Base-by-base conservation (phyloP, 2,888 invertebrate genomes). In the Caprella mutica region DNA sequence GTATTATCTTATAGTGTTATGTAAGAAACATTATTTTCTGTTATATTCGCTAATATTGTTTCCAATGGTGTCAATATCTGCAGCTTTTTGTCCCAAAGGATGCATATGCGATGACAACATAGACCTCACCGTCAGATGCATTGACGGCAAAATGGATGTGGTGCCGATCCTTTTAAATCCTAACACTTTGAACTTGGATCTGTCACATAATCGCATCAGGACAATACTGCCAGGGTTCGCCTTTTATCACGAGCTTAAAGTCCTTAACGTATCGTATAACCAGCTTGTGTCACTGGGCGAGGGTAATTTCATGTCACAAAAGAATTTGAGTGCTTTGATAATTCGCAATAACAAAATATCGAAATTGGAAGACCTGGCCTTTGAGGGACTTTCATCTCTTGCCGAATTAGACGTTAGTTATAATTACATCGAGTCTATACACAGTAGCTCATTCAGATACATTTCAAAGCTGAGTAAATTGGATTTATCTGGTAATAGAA, bases 321-420 rank as follows among this genome's bases (percentile, higher is more conserved):
- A 39, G n/a, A 33, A 53, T 8, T 46, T 62, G 12, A 54, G 24
- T 23, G 58, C 59, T 12, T 52, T 62, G 23, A 44, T 62, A 33
- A 56, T 62, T 35, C 56, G 52, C 26, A 62, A 62, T 44, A 62
- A 62, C 42, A 62, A 62, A 29, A 40, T 62, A 17, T 59, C 62
- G 21, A 52, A 43, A 39, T 52, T 62, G 17, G 56, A 54, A 14
- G 53, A 48, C 12, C 59, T 53, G 46, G 54, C 62, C n/a, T 62
- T 62, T 42, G 50, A 56, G 12, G 62, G 62, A 12, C 52, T 62
- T 29, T 54, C 59, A 27, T 53, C 59, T 23, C 55, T 62, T 33
- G 50, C 43, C 17, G 42, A 50, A 19, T 50, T 62, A 38, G 62
- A 62, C 42, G 33, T 59, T 14, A 62, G 62, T 54, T 51, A 62